These are phyloP conservation scores for Xiphorhynchus elegans DNA, from an alignment of 2,113 vertebrate species.

Conservation along the genomic window DNA sequence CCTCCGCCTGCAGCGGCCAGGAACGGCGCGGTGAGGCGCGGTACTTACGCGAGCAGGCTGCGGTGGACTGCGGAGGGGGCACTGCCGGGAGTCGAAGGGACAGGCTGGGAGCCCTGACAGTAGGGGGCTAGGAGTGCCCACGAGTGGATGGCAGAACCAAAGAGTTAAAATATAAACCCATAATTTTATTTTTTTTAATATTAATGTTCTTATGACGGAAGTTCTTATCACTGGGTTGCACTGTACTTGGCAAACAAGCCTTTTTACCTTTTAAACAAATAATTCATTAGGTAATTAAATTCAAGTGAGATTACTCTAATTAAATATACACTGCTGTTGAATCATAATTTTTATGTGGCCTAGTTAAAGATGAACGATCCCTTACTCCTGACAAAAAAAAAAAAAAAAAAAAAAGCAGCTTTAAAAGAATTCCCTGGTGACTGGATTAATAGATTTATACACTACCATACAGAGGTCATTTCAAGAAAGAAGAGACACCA, in stretches of 20 bases:
- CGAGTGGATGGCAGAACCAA: not conserved
- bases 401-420: not conserved
- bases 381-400: conserved; percentile 22
- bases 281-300: conserved; percentile 87
- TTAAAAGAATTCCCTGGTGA: conserved; percentile 67
- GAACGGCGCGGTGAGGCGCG: not conserved
- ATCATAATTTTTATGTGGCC: conserved; percentile 83
- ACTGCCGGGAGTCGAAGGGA: not conserved
- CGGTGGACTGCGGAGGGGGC: not conserved
- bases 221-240: conserved; percentile 80
- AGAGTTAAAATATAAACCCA: conserved; percentile 58
- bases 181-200: not conserved
- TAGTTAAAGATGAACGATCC: conserved; percentile 77
- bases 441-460: conserved; percentile 71
- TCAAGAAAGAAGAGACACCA: conserved; percentile 70
- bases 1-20: not conserved
- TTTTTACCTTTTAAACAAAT: conserved; percentile 84
- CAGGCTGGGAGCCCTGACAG: rapidly evolving
- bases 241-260: conserved; percentile 76
- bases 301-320: conserved; percentile 84
- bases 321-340: conserved; percentile 81
- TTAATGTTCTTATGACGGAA: conserved; percentile 56
- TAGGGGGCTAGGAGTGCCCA: not conserved
- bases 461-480: conserved; percentile 69
- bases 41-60: not conserved